Evolutionary conservation across 1,140 invertebrate species (phyloP).

Genomic region (Trichonephila clavipes): DNA sequence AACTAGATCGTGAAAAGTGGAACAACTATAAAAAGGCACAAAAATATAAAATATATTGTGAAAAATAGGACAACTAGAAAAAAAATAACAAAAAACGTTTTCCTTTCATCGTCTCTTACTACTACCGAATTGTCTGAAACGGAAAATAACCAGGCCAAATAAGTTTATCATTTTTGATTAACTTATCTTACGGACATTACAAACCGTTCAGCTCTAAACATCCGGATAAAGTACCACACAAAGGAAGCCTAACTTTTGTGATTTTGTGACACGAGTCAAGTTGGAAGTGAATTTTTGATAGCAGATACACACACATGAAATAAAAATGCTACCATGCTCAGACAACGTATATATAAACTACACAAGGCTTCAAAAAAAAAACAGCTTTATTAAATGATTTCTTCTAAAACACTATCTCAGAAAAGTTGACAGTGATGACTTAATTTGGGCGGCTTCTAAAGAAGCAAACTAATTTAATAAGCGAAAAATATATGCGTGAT

Average conservation of each 20-base stretch:
- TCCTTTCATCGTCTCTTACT: not conserved
- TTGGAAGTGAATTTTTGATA: not conserved
- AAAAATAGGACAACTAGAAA: not conserved
- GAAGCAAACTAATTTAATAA: too few relatives aligned
- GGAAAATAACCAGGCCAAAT: not conserved
- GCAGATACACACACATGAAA: too few relatives aligned
- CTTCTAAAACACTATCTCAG: too few relatives aligned
- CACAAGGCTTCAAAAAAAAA: too few relatives aligned
- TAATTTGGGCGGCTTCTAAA: too few relatives aligned
- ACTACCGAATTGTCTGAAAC: not conserved
- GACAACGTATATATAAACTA: too few relatives aligned
- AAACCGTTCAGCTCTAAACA: not conserved
- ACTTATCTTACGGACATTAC: slow-evolving; percentile 4
- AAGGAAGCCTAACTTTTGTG: not conserved
- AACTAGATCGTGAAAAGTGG: not conserved
- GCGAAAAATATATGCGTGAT: too few relatives aligned
- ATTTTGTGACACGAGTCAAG: not conserved
- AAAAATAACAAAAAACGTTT: not conserved
- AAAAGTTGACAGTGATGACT: too few relatives aligned
- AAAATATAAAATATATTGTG: slow-evolving; percentile 1
- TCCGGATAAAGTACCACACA: not conserved
- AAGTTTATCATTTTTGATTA: slow-evolving; percentile 9
- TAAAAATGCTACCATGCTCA: too few relatives aligned
- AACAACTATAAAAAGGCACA: not conserved
- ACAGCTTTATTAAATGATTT: too few relatives aligned